Percentiles rank a stretch among this genome's conserved stretches.
Conservation (phyloP, 2,113 vertebrate species). For the Ciconia boyciana region DNA sequence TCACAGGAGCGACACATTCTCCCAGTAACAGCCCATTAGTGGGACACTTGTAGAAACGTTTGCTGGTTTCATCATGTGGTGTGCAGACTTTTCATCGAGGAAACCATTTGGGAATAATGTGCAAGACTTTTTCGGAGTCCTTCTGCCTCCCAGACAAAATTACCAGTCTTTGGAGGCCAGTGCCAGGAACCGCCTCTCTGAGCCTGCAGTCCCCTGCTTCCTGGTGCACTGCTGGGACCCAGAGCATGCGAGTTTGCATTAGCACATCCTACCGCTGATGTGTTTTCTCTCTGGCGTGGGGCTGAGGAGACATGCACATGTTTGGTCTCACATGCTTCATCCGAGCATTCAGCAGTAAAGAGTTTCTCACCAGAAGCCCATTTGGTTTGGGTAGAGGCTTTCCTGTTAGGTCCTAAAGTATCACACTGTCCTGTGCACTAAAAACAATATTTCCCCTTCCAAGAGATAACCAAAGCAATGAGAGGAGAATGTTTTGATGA, state of each 20-base stretch:
- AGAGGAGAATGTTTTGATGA: neutral
- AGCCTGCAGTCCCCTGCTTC: neutral
- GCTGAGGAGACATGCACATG: neutral
- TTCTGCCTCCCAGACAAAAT: neutral
- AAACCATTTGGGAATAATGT: neutral
- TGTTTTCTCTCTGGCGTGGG: neutral
- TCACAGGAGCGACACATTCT: neutral
- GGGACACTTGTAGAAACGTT: neutral
- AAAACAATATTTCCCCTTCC: neutral
- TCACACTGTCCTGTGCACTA: neutral
- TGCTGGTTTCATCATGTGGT: neutral
- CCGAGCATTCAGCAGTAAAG: neutral
- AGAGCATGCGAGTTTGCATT: neutral
- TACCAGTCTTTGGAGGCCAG: neutral
- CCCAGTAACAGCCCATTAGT: neutral
- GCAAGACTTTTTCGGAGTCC: neutral
- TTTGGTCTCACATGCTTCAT: neutral
- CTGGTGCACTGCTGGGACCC: neutral
- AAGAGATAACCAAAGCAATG: neutral
- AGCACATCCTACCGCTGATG: neutral
- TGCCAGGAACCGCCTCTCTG: neutral
- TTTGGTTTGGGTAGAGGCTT: neutral
- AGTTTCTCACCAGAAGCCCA: neutral
- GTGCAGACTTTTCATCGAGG: neutral
- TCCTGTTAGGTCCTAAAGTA: neutral